Percentiles rank a stretch among this genome's conserved stretches.
These are phyloP conservation scores for Gandaritis pyraliata DNA, from an alignment of 2,888 invertebrate species.

Conservation along the genomic window DNA sequence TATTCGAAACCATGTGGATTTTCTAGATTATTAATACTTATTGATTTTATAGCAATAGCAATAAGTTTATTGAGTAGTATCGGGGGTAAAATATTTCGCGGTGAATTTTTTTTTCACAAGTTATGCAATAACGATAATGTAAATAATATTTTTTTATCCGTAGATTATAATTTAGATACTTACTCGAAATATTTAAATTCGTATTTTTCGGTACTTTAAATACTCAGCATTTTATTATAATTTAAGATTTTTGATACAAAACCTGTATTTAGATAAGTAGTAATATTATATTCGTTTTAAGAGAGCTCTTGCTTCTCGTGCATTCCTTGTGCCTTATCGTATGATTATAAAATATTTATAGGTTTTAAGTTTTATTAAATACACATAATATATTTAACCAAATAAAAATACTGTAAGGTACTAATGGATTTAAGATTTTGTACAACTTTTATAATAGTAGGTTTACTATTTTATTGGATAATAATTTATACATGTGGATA, in stretches of 20 bases:
- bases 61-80: slow-evolving; percentile 24
- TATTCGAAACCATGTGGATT: neutral
- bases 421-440: neutral
- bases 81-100: slow-evolving; percentile 6
- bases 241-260: slow-evolving; percentile 26
- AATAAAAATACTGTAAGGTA: neutral
- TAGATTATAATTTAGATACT: slow-evolving; percentile 24
- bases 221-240: slow-evolving; percentile 34
- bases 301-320: slow-evolving; percentile 57
- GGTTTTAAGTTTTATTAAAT: neutral
- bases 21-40: slow-evolving; percentile 42
- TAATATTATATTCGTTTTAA: slow-evolving; percentile 17
- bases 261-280: slow-evolving; percentile 19
- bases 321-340: slow-evolving; percentile 80
- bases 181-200: slow-evolving; percentile 25
- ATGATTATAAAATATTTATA: slow-evolving; percentile 2
- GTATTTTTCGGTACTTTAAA: slow-evolving; percentile 26
- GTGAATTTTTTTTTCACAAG: slow-evolving; percentile 23
- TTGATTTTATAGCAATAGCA: slow-evolving; percentile 39
- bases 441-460: neutral
- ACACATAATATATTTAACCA: slow-evolving; percentile 6
- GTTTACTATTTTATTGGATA: too few species aligned
- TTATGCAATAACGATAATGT: slow-evolving; percentile 44
- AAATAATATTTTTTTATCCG: slow-evolving; percentile 33
- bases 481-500: too few species aligned